These are phyloP conservation scores for Drosophila sp. DNA, from an alignment of 1,140 invertebrate genomes.

Conservation along the genomic window DNA sequence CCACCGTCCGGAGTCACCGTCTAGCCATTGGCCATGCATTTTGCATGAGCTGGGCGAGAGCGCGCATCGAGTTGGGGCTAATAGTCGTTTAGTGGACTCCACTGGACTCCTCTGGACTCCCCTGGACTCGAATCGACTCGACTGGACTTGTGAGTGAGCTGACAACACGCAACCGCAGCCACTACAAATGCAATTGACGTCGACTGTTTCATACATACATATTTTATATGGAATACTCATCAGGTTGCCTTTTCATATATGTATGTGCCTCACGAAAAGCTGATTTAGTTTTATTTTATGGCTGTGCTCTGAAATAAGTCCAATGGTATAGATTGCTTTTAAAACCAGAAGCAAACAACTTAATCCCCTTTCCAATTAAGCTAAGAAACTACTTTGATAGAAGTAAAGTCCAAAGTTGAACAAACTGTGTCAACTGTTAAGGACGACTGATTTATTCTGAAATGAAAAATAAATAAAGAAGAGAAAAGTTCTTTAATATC, in stretches of 20 bases:
- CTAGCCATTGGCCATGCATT: slow-evolving; percentile 73
- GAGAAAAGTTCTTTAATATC: no score
- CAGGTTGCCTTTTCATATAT: background rate
- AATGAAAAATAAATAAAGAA: no score
- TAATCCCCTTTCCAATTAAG: no score
- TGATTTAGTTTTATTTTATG: slow-evolving; percentile 15
- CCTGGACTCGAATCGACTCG: slow-evolving; percentile 2
- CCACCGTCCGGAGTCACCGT: slow-evolving; percentile 39
- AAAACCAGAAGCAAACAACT: no score
- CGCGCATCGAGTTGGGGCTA: slow-evolving; percentile 53
- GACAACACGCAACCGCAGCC: slow-evolving; percentile 56
- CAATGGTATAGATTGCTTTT: no score
- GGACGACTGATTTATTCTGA: no score
- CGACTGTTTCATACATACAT: slow-evolving; percentile 30
- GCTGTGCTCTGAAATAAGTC: no score
- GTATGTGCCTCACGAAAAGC: no score
- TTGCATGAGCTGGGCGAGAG: slow-evolving; percentile 61
- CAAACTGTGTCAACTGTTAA: no score
- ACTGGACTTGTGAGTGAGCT: slow-evolving; percentile 6
- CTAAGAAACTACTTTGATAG: no score
- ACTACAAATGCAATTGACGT: slow-evolving; percentile 45
- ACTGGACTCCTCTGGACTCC: slow-evolving; percentile 52
- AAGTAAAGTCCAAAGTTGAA: no score
- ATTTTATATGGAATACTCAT: slow-evolving; percentile 38
- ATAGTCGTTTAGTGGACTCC: slow-evolving; percentile 76